Base-by-base conservation (phyloP, 2,888 invertebrate genomes). In the Apodemia hepburni region DNA sequence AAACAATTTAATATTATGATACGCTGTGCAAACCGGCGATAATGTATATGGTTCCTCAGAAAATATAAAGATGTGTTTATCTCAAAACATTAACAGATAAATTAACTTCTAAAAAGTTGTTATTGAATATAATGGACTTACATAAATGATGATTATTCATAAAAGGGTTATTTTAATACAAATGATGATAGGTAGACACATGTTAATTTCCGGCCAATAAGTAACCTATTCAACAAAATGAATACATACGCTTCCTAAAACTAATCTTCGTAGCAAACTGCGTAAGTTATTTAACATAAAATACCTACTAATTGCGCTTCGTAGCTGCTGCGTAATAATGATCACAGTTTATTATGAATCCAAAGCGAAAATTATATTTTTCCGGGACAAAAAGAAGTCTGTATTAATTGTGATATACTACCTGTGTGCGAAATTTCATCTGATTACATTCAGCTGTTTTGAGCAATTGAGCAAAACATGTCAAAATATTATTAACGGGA, bases 111-210 rank as follows among this genome's bases (percentile, higher is more conserved):
- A 27, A 59, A 45, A 45, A 45, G 45, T 59, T 45, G 45, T 59
- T 59, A 59, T 29, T 27, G 27, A 35, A n/a, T 22, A 29, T 29
- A 59, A 59, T 59, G 59, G 45, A 42, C 12, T 15, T 42, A 15
- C 42, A 42, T 42, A 42, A 42, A 42, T 42, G 15, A 42, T 42
- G 15, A 42, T 15, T 15, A 42, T 15, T 15, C 42, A 9, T 42
- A 42, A 33, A 11, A 38, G 12, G 5, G 15, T 42, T 42, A 15
- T 42, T 38, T 42, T n/a, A 42, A 42, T 42, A 15, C 15, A 15
- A 15, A 4, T 38, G 11, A 38, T 38, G 11, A 38, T 11, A 11
- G 0, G 35, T 42, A 38, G 3, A 42, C 42, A 15, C 15, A 42
- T 42, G 5, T 3, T 42, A 42, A 42, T 42, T 42, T 42, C 42